These are phyloP conservation scores for Drosophila serrata DNA, from an alignment of 1,140 invertebrate genomes.

Conservation along the genomic window DNA sequence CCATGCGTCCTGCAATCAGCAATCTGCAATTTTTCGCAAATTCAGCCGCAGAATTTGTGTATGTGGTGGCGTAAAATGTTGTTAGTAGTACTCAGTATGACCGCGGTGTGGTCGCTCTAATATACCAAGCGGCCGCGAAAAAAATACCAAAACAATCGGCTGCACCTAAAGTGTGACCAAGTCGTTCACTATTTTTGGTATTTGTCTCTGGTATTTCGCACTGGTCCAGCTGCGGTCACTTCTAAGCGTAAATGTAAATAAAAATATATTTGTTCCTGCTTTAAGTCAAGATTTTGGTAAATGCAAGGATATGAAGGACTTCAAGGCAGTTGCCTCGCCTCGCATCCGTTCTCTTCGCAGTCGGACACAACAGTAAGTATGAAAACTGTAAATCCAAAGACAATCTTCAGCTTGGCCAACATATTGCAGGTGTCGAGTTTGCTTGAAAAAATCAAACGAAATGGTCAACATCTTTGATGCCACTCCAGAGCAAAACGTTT, in stretches of 20 bases:
- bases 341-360: background rate
- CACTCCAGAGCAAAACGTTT: background rate
- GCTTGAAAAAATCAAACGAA: background rate
- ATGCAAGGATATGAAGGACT: background rate
- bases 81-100: conserved; percentile 15
- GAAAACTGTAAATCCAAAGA: background rate
- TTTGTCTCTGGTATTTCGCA: background rate
- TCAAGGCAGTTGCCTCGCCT: background rate
- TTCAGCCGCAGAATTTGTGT: conserved; percentile 25
- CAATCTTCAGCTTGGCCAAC: background rate
- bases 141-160: background rate
- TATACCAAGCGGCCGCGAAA: background rate
- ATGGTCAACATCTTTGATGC: conserved; percentile 1
- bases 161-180: background rate
- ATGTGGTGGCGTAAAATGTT: conserved; percentile 19
- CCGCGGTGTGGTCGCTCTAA: background rate
- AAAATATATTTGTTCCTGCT: background rate
- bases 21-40: conserved; percentile 36
- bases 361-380: background rate
- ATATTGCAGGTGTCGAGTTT: conserved; percentile 2
- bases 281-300: background rate
- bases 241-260: background rate
- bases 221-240: background rate
- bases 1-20: conserved; percentile 54
- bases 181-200: background rate